phyloP scores from a whole-genome alignment of 2,113 vertebrate genomes.

The Zosterops borbonicus region DNA sequence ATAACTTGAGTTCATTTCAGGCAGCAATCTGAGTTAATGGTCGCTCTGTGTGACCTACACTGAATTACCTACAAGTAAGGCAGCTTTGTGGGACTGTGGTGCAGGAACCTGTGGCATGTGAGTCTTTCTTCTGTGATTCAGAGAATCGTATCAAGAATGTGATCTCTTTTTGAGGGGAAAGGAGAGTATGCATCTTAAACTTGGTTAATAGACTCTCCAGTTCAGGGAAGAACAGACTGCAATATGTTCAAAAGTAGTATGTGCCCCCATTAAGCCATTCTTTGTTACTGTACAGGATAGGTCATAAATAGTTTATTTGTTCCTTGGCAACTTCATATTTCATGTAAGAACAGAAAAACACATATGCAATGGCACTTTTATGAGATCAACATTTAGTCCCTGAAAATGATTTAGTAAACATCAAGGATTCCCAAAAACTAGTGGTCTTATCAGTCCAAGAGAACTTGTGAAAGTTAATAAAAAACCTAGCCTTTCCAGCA shows the following conservation, averaged over 20 bases:
- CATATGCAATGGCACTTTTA: background rate
- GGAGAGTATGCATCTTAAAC: background rate
- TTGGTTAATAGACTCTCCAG: background rate
- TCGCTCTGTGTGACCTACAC: background rate
- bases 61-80: background rate
- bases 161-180: background rate
- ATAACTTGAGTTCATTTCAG: background rate
- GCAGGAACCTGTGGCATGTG: background rate
- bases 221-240: background rate
- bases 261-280: conserved; percentile 37
- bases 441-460: background rate
- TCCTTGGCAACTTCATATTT: conserved; percentile 15
- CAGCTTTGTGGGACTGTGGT: background rate
- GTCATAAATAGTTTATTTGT: conserved; percentile 53
- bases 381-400: background rate
- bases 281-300: conserved; percentile 4
- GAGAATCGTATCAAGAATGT: background rate
- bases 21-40: background rate
- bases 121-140: background rate
- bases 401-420: background rate
- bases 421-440: background rate
- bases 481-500: background rate
- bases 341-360: background rate
- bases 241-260: background rate
- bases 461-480: background rate